phyloP scores from a whole-genome alignment of 1,140 invertebrate genomes.

The Drosophila repleta region DNA sequence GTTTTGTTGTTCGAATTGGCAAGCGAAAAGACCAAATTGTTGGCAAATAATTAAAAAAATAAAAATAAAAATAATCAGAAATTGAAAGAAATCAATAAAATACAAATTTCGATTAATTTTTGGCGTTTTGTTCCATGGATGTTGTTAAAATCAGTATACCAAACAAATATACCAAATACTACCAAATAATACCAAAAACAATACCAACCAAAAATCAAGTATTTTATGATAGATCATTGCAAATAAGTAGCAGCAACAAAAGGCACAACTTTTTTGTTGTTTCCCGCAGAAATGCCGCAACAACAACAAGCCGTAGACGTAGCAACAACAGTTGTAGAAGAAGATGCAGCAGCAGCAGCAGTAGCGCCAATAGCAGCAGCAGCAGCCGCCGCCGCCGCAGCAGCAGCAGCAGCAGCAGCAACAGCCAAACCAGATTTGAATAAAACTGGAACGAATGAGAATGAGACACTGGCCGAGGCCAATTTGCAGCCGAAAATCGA shows the following conservation, averaged over 20 bases:
- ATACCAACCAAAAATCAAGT: slow-evolving; percentile 33
- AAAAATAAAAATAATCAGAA: slow-evolving; percentile 25
- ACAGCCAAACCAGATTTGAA: background rate
- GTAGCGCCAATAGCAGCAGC: background rate
- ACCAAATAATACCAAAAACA: slow-evolving; percentile 30
- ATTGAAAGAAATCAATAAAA: slow-evolving; percentile 37
- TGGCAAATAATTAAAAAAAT: slow-evolving; percentile 30
- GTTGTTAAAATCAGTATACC: slow-evolving; percentile 62
- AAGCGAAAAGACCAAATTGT: slow-evolving; percentile 45
- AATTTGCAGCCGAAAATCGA: slow-evolving; percentile 58
- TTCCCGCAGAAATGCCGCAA: slow-evolving; percentile 62
- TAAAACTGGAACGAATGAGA: slow-evolving; percentile 17
- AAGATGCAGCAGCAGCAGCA: slow-evolving; percentile 5
- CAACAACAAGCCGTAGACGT: slow-evolving; percentile 19
- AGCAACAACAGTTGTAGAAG: slow-evolving; percentile 21
- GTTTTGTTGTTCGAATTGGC: slow-evolving; percentile 58
- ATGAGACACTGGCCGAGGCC: slow-evolving; percentile 20
- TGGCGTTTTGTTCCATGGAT: slow-evolving; percentile 81
- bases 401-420: slow-evolving; percentile 5
- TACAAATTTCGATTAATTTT: slow-evolving; percentile 74
- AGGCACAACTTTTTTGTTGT: slow-evolving; percentile 75
- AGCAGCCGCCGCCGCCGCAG: slow-evolving; percentile 2
- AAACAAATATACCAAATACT: slow-evolving; percentile 43
- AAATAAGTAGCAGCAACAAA: slow-evolving; percentile 66
- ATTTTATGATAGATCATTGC: slow-evolving; percentile 37